phyloP scores from a whole-genome alignment of 2,113 vertebrate genomes.

The Archilochus colubris region DNA sequence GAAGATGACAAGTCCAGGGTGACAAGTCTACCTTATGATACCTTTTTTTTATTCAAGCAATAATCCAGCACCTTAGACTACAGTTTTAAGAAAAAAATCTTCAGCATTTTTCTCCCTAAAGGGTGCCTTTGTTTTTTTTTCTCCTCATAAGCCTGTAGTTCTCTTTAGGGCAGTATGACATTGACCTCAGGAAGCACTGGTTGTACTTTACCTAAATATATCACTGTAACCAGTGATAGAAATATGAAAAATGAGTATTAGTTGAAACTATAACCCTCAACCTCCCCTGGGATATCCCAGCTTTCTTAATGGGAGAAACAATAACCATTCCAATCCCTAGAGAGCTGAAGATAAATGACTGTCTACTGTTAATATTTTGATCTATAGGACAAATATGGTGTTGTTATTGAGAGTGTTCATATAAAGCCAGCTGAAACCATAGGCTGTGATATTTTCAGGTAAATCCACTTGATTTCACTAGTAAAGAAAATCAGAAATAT shows the following conservation, averaged over 20 bases:
- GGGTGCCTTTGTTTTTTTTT: background rate
- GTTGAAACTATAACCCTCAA: background rate
- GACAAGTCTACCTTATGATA: fast-evolving
- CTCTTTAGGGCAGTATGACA: background rate
- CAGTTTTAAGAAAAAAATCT: background rate
- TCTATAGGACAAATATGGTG: slow-evolving; percentile 33
- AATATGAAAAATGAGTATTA: slow-evolving; percentile 53
- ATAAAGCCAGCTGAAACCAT: background rate
- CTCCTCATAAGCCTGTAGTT: background rate
- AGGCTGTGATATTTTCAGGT: background rate
- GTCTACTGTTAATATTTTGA: slow-evolving; percentile 44
- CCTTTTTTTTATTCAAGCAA: background rate
- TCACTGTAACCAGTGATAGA: slow-evolving; percentile 11
- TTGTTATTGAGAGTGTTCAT: background rate
- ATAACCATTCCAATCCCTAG: slow-evolving; percentile 15
- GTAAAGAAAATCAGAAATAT: background rate
- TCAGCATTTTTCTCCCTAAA: background rate
- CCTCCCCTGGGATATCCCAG: background rate
- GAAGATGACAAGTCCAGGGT: background rate
- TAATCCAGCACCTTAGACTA: background rate
- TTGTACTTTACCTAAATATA: slow-evolving; percentile 34
- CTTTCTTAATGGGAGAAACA: slow-evolving; percentile 54
- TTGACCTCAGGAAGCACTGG: slow-evolving; percentile 11
- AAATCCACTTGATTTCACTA: background rate
- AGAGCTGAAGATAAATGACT: slow-evolving; percentile 40